These are phyloP conservation scores for Thunnus thynnus DNA, from an alignment of 2,113 vertebrate genomes.

Conservation along the genomic window DNA sequence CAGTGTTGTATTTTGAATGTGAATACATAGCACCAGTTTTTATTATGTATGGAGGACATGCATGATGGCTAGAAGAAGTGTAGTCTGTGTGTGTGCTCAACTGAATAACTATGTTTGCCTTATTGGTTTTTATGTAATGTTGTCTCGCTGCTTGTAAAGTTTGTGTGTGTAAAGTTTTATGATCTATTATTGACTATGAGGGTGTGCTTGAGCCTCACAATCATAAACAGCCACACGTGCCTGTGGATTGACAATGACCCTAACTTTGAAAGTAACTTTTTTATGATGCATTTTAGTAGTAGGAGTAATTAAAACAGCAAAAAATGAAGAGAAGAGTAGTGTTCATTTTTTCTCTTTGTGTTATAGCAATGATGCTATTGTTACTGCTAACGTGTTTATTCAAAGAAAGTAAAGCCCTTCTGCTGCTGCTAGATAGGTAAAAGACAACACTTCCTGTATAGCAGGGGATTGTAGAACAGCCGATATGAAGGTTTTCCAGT, in stretches of 20 bases:
- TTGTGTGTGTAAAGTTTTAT: conserved; percentile 11
- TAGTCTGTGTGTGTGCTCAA: neutral
- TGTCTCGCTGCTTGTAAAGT: conserved; percentile 16
- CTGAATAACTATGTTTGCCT: conserved; percentile 16
- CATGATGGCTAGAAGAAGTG: neutral
- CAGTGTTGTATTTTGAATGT: neutral
- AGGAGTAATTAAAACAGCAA: neutral
- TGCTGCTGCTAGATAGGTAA: neutral
- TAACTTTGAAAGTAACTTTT: neutral
- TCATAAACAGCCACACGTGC: neutral
- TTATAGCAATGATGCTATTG: neutral
- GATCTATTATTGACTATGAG: conserved; percentile 34
- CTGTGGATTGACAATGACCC: neutral
- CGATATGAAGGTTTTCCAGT: neutral
- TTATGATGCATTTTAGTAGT: neutral
- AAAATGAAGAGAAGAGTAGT: neutral
- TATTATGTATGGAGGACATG: conserved; percentile 1
- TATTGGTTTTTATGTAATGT: conserved; percentile 1
- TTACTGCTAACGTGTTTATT: neutral
- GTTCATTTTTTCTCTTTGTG: neutral
- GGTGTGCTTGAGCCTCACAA: neutral
- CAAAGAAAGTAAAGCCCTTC: neutral
- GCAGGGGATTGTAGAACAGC: neutral
- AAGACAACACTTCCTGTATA: neutral
- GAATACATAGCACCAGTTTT: neutral